A percentile compares a stretch with the other conserved stretches of the same genome.
Evolutionary conservation across 2,797 vertebrate genomes (phyloP).

Genomic region (Pygocentrus nattereri): DNA sequence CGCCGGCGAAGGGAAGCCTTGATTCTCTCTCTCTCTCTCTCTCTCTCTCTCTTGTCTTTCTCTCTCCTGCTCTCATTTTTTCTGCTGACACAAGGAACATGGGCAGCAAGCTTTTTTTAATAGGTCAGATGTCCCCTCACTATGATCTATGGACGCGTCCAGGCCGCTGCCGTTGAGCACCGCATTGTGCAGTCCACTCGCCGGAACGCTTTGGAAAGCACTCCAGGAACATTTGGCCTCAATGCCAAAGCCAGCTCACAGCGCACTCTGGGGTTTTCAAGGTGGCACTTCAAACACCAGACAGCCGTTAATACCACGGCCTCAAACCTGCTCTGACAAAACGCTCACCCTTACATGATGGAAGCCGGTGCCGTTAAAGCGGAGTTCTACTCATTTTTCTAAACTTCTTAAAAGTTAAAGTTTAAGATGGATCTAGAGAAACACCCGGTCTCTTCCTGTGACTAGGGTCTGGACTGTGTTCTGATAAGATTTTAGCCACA

Average conservation of each 20-base stretch:
- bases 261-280: neutral
- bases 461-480: no score
- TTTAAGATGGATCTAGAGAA: no score
- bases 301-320: neutral
- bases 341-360: neutral
- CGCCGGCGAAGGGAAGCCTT: neutral
- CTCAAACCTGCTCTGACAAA: neutral
- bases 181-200: slow-evolving; percentile 60
- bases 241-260: slow-evolving; percentile 1
- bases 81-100: slow-evolving; percentile 78
- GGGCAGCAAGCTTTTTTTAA: slow-evolving; percentile 63
- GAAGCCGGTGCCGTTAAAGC: no score
- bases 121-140: slow-evolving; percentile 82
- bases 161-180: slow-evolving; percentile 76
- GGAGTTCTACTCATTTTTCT: no score
- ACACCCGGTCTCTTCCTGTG: no score
- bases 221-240: slow-evolving; percentile 11
- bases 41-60: slow-evolving; percentile 64
- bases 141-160: slow-evolving; percentile 78
- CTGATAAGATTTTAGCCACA: no score
- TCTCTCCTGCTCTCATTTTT: slow-evolving; percentile 49
- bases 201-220: slow-evolving; percentile 4
- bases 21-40: slow-evolving; percentile 66
- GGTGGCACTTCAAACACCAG: neutral
- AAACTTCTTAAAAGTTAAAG: no score